Base-by-base conservation (phyloP, 2,888 invertebrate species). In the Melolontha melolontha region DNA sequence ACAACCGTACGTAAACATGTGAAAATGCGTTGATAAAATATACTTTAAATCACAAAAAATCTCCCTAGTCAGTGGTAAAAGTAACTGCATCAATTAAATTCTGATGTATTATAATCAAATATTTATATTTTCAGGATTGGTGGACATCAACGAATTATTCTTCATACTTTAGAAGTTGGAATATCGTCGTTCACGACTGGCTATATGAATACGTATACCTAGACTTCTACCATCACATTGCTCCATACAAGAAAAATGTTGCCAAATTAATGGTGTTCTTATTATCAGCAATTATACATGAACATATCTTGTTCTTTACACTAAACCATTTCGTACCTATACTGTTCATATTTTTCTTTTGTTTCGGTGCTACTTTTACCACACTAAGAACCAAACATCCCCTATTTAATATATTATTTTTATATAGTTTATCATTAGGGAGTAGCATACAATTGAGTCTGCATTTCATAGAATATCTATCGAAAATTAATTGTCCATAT, bases 181-280 rank as follows among this genome's bases (percentile, higher is more conserved):
- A 98, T 82, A 88, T 94, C 12, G 91, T 97, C 0, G 96, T 98
- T 0, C 94, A 97, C 80, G 95, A 96, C 74, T 98, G 97, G 97
- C 86, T 98, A 0, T 93, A 95, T 76, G 90, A 91, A 4, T 96
- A 97, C 82, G 87, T 98, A 68, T 96, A 95, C 83, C 90, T 89
- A 76, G 96, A 95, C 59, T 74, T 84, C 39, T 82, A 85, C 71
- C 85, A 83, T 57, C 74, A 84, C 16, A 67, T 88, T 0, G 79
- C 81, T 1, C 80, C 83, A 0, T 81, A 83, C 8, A 86, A 84
- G 64, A 86, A 85, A 57, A 44, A 81, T 0, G 71, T 87, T 0
- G 87, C 92, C 0, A 89, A 89, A 74, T 78, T 88, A 1, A 77
- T 85, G 5, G 94, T 94, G 0, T 94, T 96, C 75, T 76, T 92